These are phyloP conservation scores for Phasia obesa DNA, from an alignment of 2,888 invertebrate species.

Conservation along the genomic window DNA sequence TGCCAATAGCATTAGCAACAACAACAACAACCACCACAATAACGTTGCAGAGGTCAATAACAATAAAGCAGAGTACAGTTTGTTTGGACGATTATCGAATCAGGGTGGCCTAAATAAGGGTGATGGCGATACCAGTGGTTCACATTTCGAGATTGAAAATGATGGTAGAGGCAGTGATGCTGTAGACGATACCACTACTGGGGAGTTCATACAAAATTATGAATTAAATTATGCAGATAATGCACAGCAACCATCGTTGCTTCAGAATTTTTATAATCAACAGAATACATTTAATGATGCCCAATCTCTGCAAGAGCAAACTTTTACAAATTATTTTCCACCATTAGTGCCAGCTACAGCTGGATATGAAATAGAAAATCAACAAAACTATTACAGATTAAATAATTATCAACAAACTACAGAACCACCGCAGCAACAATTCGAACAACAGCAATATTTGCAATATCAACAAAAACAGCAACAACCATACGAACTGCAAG, in stretches of 20 bases:
- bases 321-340: slow-evolving; percentile 66
- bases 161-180: neutral
- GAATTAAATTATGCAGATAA: slow-evolving; percentile 60
- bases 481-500: slow-evolving; percentile 25
- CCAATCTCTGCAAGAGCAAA: slow-evolving; percentile 40
- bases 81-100: slow-evolving; percentile 66
- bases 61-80: slow-evolving; percentile 55
- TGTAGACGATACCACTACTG: neutral
- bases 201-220: slow-evolving; percentile 44
- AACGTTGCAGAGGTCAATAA: slow-evolving; percentile 12
- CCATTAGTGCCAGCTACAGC: slow-evolving; percentile 52
- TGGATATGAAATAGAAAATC: slow-evolving; percentile 59
- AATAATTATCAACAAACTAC: slow-evolving; percentile 56
- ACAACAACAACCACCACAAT: slow-evolving; percentile 29
- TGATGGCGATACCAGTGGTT: neutral
- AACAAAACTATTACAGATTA: slow-evolving; percentile 56
- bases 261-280: slow-evolving; percentile 55
- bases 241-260: slow-evolving; percentile 26
- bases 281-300: slow-evolving; percentile 23
- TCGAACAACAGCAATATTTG: slow-evolving; percentile 29
- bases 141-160: neutral
- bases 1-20: slow-evolving; percentile 46
- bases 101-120: slow-evolving; percentile 36
- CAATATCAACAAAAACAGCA: slow-evolving; percentile 22
- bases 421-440: slow-evolving; percentile 38